Evolutionary conservation across 2,113 vertebrate species (phyloP), one percentile per base, ranked within the genome.

Genomic region (Sorex fumeus): DNA sequence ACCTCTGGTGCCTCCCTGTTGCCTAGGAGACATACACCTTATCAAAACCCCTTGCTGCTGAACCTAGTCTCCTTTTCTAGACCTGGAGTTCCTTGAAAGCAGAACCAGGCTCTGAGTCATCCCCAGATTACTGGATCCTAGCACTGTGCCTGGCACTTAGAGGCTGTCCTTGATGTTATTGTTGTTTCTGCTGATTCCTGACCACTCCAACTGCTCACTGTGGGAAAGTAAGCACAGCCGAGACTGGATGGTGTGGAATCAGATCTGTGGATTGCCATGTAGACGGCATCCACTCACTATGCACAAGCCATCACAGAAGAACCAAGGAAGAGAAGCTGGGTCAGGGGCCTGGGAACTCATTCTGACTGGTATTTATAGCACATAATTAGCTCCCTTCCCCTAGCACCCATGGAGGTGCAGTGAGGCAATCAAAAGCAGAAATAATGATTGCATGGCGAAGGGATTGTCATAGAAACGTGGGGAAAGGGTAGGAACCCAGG

Each of bases 341-440:
- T 90, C 83, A 81, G 40, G 50, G 83, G 86, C 79, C 86, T 40
- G 53, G 75, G 34, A 91, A 77, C 88, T 95, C 84, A 50, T 87
- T 76, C 64, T 28, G 32, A 64, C 81, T 93, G 81, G 66, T 95
- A 96, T 96, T 96, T 95, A 96, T 91, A 95, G 94, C 64, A 95
- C 69, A 76, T 87, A 94, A 95, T 94, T 94, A 88, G 67, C 77
- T 95, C 47, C 79, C 83, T 94, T 95, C 77, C 50, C 81, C 18
- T 80, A 66, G 74, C 86, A 78, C 90, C 86, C 92, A 80, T 95
- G 72, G 86, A 95, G 67, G 88, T 64, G 21, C 66, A 81, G 70
- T 66, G 71, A 87, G 84, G 89, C 69, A 28, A 91, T 72, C 71
- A 88, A 72, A 96, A 90, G 50, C 34, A 74, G 69, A 25, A 85